These are phyloP conservation scores for Spilarctia lutea DNA, from an alignment of 2,888 invertebrate species.

Conservation along the genomic window DNA sequence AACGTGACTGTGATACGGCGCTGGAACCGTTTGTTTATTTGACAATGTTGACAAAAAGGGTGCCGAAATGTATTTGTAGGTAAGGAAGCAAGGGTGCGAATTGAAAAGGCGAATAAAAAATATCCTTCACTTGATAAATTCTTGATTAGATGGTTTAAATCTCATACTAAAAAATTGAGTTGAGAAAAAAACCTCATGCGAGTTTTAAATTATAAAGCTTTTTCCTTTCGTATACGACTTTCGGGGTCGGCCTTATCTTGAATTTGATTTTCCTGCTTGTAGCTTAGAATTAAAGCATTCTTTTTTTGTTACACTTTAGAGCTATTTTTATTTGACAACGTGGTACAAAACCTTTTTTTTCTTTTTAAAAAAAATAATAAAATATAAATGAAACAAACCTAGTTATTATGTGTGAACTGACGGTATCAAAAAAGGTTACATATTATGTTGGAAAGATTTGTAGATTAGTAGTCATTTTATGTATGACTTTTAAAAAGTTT, in stretches of 20 bases:
- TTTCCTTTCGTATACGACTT: constrained; percentile 1
- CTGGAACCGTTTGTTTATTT: neutral
- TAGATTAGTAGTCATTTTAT: too few species aligned
- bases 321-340: too few species aligned
- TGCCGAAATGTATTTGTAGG: neutral
- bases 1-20: neutral
- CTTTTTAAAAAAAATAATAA: too few species aligned
- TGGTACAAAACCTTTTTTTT: too few species aligned
- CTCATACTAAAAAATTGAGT: neutral
- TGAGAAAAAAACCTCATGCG: neutral
- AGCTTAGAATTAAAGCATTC: neutral
- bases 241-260: neutral
- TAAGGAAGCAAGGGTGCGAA: neutral
- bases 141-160: neutral
- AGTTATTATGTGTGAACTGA: too few species aligned
- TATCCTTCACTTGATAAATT: neutral
- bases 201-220: neutral
- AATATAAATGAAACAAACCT: too few species aligned
- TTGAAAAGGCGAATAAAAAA: neutral
- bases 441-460: too few species aligned
- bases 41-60: neutral
- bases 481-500: too few species aligned
- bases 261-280: neutral
- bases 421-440: too few species aligned
- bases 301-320: neutral